These are phyloP conservation scores for Drosophila cyrtoloma DNA, from an alignment of 2,888 invertebrate species.

Conservation along the genomic window DNA sequence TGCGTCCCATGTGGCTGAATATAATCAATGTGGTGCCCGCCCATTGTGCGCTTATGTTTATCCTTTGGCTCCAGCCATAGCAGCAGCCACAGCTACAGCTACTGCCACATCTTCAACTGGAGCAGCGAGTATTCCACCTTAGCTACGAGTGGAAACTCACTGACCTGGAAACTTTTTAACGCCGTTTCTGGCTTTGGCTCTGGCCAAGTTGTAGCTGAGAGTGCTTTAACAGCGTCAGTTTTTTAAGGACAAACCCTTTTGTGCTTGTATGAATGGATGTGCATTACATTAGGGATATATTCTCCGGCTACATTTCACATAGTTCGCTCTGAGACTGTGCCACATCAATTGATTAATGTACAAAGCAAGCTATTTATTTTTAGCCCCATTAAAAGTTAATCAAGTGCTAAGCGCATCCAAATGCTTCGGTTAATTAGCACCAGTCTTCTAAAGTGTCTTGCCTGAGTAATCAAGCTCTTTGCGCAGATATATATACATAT, in stretches of 20 bases:
- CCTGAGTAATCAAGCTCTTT: background rate
- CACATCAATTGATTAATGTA: constrained; percentile 53
- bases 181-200: constrained; percentile 25
- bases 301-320: constrained; percentile 15
- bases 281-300: constrained; percentile 53
- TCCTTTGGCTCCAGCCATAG: constrained; percentile 43
- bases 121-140: constrained; percentile 26
- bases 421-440: constrained; percentile 66
- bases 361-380: constrained; percentile 57
- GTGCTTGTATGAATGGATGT: constrained; percentile 33
- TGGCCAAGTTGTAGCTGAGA: constrained; percentile 30
- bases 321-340: constrained; percentile 14
- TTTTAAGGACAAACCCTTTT: constrained; percentile 35
- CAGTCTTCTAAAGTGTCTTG: constrained; percentile 16
- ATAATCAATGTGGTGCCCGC: constrained; percentile 72
- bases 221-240: constrained; percentile 40
- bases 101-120: constrained; percentile 6
- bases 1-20: constrained; percentile 79
- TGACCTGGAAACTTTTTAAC: constrained; percentile 77
- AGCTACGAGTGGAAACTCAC: constrained; percentile 57
- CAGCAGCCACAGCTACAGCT: background rate
- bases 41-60: constrained; percentile 68
- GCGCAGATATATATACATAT: too few relatives aligned
- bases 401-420: constrained; percentile 70
- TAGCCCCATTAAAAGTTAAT: constrained; percentile 62